Evolutionary conservation across 2,888 invertebrate genomes (phyloP).

Genomic region (Polyploca ridens): DNA sequence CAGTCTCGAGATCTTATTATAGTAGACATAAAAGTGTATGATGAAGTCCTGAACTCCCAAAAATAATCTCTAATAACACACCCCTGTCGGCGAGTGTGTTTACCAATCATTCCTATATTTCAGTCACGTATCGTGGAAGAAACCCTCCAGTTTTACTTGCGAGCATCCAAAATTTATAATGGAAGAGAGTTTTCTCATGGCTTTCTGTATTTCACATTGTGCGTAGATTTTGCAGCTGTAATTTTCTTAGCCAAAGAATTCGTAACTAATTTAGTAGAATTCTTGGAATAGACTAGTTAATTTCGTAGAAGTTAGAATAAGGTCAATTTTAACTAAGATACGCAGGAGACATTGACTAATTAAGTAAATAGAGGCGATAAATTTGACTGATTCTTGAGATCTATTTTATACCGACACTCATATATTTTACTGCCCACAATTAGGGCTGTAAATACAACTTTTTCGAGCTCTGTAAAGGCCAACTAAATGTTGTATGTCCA

Average conservation of each 20-base stretch:
- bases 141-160: conserved; percentile 20
- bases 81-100: conserved; percentile 6
- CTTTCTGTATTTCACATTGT: neutral
- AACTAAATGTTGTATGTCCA: too few species aligned
- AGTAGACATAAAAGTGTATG: neutral
- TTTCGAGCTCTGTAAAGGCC: too few species aligned
- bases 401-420: too few species aligned
- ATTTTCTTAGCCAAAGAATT: neutral
- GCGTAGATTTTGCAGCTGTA: neutral
- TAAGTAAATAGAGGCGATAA: too few species aligned
- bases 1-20: too few species aligned
- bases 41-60: neutral
- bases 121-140: conserved; percentile 34
- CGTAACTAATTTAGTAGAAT: neutral
- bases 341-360: too few species aligned
- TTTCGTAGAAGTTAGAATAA: too few species aligned
- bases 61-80: conserved; percentile 12
- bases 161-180: conserved; percentile 1
- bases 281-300: neutral
- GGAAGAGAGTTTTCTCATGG: neutral
- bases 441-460: too few species aligned
- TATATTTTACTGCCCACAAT: too few species aligned
- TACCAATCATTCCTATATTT: conserved; percentile 20
- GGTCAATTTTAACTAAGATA: too few species aligned
- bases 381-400: too few species aligned